phyloP scores from a whole-genome alignment of 2,888 invertebrate species.

The Apotomis turbidana region DNA sequence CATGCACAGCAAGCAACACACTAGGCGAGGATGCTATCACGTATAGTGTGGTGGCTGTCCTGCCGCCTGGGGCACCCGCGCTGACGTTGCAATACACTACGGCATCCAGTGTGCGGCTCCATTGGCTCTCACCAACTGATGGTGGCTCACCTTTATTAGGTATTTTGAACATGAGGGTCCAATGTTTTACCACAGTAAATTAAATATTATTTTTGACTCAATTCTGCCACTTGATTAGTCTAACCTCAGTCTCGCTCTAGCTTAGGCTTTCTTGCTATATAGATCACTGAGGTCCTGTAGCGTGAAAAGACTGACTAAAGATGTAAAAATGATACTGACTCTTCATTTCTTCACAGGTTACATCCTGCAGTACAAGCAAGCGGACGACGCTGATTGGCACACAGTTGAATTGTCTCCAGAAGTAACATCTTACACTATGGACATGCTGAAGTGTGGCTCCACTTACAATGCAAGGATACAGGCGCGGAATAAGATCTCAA shows the following conservation, averaged over 20 bases:
- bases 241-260: too few relatives aligned
- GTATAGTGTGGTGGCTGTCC: constrained; percentile 89
- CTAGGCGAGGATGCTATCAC: constrained; percentile 93
- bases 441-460: constrained; percentile 90
- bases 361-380: constrained; percentile 87
- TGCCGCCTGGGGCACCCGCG: constrained; percentile 88
- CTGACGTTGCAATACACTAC: constrained; percentile 90
- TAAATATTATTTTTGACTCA: too few relatives aligned
- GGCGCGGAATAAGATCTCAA: constrained; percentile 90
- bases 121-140: constrained; percentile 75
- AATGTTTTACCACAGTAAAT: too few relatives aligned
- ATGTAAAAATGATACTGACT: too few relatives aligned
- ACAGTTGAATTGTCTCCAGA: constrained; percentile 89
- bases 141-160: constrained; percentile 80
- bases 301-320: too few relatives aligned
- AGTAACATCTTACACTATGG: constrained; percentile 87
- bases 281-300: too few relatives aligned
- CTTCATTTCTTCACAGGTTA: constrained; percentile 82
- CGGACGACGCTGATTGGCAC: constrained; percentile 87
- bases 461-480: constrained; percentile 89
- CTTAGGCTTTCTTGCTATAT: too few relatives aligned
- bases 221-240: too few relatives aligned
- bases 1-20: constrained; percentile 91
- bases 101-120: constrained; percentile 87
- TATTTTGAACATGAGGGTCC: constrained; percentile 40